Evolutionary conservation across 2,888 invertebrate genomes (phyloP).

Genomic region (Liopterus haemorrhoidalis): DNA sequence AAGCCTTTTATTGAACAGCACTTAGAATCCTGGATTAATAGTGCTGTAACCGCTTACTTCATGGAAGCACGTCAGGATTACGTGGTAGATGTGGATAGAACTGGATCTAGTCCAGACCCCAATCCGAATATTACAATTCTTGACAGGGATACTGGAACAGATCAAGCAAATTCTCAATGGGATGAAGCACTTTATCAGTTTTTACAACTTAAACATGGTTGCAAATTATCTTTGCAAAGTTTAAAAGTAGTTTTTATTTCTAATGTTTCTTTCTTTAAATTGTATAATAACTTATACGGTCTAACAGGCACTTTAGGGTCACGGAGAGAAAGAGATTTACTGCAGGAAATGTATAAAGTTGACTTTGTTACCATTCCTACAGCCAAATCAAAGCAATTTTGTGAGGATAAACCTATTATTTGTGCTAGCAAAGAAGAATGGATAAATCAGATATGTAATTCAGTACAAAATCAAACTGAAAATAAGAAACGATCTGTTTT

Average conservation of each 20-base stretch:
- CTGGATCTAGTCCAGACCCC: slow-evolving; percentile 28
- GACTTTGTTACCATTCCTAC: slow-evolving; percentile 39
- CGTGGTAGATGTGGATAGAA: slow-evolving; percentile 36
- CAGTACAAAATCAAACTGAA: slow-evolving; percentile 20
- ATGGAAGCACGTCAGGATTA: slow-evolving; percentile 37
- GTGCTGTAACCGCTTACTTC: slow-evolving; percentile 35
- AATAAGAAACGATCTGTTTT: slow-evolving; percentile 35
- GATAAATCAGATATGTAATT: slow-evolving; percentile 20
- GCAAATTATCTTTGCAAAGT: slow-evolving; percentile 36
- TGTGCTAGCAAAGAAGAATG: slow-evolving; percentile 23
- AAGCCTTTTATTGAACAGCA: slow-evolving; percentile 34
- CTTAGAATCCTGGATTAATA: slow-evolving; percentile 34
- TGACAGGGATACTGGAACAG: slow-evolving; percentile 41
- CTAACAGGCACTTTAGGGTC: slow-evolving; percentile 43
- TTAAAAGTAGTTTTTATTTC: slow-evolving; percentile 43
- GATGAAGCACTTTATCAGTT: slow-evolving; percentile 43
- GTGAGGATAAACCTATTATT: slow-evolving; percentile 31
- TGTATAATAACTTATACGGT: slow-evolving; percentile 38
- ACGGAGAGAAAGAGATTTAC: slow-evolving; percentile 35
- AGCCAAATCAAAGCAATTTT: slow-evolving; percentile 33
- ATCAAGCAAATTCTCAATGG: slow-evolving; percentile 40
- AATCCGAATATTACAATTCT: slow-evolving; percentile 35
- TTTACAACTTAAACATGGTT: slow-evolving; percentile 43
- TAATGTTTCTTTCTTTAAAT: slow-evolving; percentile 34
- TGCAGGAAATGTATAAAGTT: slow-evolving; percentile 35